Base-by-base conservation (phyloP, 2,888 invertebrate species). In the Leptinotarsa haldemani region DNA sequence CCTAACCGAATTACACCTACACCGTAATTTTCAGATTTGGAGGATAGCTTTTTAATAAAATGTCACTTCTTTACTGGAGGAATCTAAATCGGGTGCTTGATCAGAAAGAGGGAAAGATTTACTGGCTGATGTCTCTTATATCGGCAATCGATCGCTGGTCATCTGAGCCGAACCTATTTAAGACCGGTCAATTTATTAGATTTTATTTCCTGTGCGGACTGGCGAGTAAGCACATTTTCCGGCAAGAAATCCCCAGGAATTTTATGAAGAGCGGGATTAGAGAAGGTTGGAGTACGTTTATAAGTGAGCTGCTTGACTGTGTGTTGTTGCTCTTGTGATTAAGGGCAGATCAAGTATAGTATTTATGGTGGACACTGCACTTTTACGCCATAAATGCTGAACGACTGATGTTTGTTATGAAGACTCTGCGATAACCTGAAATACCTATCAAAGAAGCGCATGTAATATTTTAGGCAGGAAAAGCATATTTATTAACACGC, bases 101-200 rank as follows among this genome's bases (percentile, higher is more conserved):
- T 61, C 61, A 61, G 61, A 30, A 61, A 61, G 61, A 40, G 61
- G 25, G 61, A n/a, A 61, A 61, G 61, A 61, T 61, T 61, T 61
- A 61, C n/a, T 40, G 61, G 30, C 30, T 30, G n/a, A 61, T 61
- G 61, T 61, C 65, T 30, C 58, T 73, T 69, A 69, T 65, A 73
- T 73, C 48, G 48, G 22, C 66, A 69, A 65, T 73, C 58, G 69
- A 69, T 65, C 69, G 18, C n/a, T 12, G 50, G 50, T 50, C 64
- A 69, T 73, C 67, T 53, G 20, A 65, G 50, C 58, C 46, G 52
- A 65, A 65, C 64, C 69, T 73, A 73, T 73, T 73, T 65, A 61
- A 61, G 65, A 40, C 46, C 58, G 73, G 73, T 69, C 73, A 69
- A 73, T 73, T 73, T 73, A 73, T 73, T 65, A 40, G 73, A 73